Percentiles rank a stretch among this genome's conserved stretches.
phyloP scores from a whole-genome alignment of 2,113 vertebrate genomes.

The Labrus mixtus region DNA sequence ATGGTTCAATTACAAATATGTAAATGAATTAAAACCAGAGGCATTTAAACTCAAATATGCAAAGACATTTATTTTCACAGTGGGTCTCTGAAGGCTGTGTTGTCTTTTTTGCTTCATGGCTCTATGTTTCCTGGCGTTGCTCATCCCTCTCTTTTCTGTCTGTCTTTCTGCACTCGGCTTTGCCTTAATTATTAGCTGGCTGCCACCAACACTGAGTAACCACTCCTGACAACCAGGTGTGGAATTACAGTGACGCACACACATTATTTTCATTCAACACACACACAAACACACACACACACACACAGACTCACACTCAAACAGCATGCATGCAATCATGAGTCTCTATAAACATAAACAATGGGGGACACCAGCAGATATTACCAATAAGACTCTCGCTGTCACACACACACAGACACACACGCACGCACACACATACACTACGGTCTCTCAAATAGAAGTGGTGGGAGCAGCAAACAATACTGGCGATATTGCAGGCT shows the following conservation, averaged over 20 bases:
- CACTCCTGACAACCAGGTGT: slow-evolving; percentile 67
- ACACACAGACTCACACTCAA: slow-evolving; percentile 21
- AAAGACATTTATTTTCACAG: background rate
- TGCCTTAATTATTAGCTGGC: slow-evolving; percentile 67
- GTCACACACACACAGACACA: background rate
- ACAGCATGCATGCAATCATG: slow-evolving; percentile 42
- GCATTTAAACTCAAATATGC: slow-evolving; percentile 6
- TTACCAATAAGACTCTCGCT: slow-evolving; percentile 30
- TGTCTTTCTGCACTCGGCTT: slow-evolving; percentile 25
- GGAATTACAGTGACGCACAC: slow-evolving; percentile 30
- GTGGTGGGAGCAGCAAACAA: slow-evolving; percentile 54
- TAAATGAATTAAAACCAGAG: slow-evolving; percentile 35
- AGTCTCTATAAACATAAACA: slow-evolving; percentile 66
- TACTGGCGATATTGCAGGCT: slow-evolving; percentile 37
- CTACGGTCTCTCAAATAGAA: background rate
- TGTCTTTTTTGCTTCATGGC: slow-evolving; percentile 42
- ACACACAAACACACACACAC: slow-evolving; percentile 15
- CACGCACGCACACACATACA: background rate
- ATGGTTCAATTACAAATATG: slow-evolving; percentile 12
- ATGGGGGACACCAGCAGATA: slow-evolving; percentile 56
- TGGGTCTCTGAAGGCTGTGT: background rate
- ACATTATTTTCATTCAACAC: no score
- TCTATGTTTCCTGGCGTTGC: slow-evolving; percentile 42
- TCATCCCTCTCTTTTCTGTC: slow-evolving; percentile 49
- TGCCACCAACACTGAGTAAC: slow-evolving; percentile 48